Evolutionary conservation across 37 sponge, comb jelly and placozoan species (phyloP).

Genomic region (Oopsacas minuta): DNA sequence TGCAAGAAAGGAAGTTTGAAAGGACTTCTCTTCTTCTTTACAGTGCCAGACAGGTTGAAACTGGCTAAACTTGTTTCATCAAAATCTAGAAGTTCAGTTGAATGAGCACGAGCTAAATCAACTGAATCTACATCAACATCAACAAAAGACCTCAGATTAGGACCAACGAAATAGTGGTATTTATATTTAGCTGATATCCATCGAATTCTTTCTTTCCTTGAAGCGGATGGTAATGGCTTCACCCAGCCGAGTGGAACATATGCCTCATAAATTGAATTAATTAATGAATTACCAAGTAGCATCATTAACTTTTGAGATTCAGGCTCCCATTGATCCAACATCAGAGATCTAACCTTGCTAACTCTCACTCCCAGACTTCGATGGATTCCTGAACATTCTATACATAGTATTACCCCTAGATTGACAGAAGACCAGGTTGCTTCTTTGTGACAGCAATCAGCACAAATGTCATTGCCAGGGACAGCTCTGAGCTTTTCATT

Average conservation of each 20-base stretch:
- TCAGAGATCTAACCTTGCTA: constrained; percentile 28
- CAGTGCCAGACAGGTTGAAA: background rate
- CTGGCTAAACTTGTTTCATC: background rate
- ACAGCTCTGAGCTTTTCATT: constrained; percentile 14
- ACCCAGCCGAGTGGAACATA: constrained; percentile 15
- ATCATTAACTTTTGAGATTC: constrained; percentile 11
- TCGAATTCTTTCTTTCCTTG: constrained; percentile 6
- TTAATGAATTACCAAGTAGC: background rate
- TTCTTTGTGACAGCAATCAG: constrained; percentile 21
- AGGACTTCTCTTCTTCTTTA: background rate
- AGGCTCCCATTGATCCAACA: constrained; percentile 19
- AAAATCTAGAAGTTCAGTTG: background rate
- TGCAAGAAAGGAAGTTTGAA: background rate
- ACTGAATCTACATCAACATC: background rate
- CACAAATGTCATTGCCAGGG: constrained; percentile 22
- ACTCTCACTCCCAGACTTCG: constrained; percentile 27
- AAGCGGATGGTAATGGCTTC: background rate
- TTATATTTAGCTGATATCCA: constrained; percentile 13
- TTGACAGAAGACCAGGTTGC: constrained; percentile 30
- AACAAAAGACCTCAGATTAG: background rate
- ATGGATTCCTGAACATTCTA: constrained; percentile 32
- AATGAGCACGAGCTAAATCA: background rate
- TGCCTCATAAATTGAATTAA: background rate
- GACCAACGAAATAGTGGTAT: constrained; percentile 9
- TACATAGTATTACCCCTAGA: constrained; percentile 29